A percentile compares a stretch with the other conserved stretches of the same genome.
phyloP scores from a whole-genome alignment of 2,113 vertebrate species.

The Okapia johnstoni region DNA sequence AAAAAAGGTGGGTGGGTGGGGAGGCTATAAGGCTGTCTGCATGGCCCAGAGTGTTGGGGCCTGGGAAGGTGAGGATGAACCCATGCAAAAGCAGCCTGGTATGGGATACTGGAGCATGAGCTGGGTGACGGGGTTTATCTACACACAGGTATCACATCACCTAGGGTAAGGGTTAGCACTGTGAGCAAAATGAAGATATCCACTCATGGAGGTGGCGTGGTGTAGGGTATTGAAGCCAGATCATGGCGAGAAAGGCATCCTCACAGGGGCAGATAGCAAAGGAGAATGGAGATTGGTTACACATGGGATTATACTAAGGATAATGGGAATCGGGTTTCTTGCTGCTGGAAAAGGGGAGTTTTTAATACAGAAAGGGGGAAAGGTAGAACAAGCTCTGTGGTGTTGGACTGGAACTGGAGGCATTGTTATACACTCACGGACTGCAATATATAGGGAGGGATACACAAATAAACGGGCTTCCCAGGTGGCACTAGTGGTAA shows the following conservation, averaged over 20 bases:
- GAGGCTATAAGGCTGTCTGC: no score
- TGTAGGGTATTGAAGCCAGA: no score
- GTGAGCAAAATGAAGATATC: background rate
- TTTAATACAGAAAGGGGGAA: background rate
- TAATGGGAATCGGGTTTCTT: background rate
- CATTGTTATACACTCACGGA: rapidly evolving
- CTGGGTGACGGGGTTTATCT: rapidly evolving
- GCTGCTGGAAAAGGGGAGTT: background rate
- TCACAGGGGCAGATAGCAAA: no score
- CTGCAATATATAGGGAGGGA: background rate
- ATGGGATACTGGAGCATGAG: rapidly evolving
- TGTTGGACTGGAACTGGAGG: background rate
- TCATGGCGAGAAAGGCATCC: background rate
- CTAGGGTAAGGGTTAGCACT: background rate
- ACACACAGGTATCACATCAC: rapidly evolving
- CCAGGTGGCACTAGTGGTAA: background rate
- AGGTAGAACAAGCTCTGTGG: background rate
- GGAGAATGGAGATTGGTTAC: background rate
- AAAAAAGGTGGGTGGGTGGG: background rate
- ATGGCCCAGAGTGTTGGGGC: no score
- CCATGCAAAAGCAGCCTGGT: background rate
- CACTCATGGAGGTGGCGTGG: background rate
- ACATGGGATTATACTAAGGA: rapidly evolving
- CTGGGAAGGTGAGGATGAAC: no score
- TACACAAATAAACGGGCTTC: background rate